These are phyloP conservation scores for Coreius guichenoti DNA, from an alignment of 2,797 vertebrate species.

Conservation along the genomic window DNA sequence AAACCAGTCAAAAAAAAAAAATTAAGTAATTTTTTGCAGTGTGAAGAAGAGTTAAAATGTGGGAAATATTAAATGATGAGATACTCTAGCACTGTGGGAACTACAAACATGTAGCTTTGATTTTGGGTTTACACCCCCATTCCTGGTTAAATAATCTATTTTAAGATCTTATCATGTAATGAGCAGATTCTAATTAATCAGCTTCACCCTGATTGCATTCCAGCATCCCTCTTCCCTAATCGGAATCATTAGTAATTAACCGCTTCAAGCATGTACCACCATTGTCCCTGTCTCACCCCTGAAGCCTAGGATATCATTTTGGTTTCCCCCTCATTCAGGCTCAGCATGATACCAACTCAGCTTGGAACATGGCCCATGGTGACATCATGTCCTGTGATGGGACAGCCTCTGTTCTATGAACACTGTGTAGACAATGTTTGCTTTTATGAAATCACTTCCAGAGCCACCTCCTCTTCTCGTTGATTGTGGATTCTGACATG, in stretches of 20 bases:
- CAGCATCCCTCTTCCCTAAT: slow-evolving; percentile 57
- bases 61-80: neutral
- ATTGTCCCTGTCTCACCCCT: slow-evolving; percentile 61
- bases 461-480: neutral
- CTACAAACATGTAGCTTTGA: slow-evolving; percentile 42
- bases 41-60: neutral
- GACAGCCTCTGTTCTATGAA: slow-evolving; percentile 6
- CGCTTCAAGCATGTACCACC: slow-evolving; percentile 62
- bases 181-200: slow-evolving; percentile 66
- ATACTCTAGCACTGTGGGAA: neutral
- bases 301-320: slow-evolving; percentile 37
- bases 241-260: slow-evolving; percentile 70
- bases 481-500: slow-evolving; percentile 10
- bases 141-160: slow-evolving; percentile 45
- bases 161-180: slow-evolving; percentile 48
- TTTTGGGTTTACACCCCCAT: slow-evolving; percentile 47
- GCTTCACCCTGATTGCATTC: slow-evolving; percentile 60
- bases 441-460: slow-evolving; percentile 11
- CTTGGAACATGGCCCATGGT: slow-evolving; percentile 11
- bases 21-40: neutral
- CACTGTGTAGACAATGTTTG: neutral
- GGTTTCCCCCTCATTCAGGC: slow-evolving; percentile 54
- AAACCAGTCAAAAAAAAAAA: neutral
- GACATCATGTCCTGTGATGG: slow-evolving; percentile 24
- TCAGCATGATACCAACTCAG: slow-evolving; percentile 6